Evolutionary conservation across 2,113 vertebrate genomes (phyloP).

Genomic region (Crocuta crocuta): DNA sequence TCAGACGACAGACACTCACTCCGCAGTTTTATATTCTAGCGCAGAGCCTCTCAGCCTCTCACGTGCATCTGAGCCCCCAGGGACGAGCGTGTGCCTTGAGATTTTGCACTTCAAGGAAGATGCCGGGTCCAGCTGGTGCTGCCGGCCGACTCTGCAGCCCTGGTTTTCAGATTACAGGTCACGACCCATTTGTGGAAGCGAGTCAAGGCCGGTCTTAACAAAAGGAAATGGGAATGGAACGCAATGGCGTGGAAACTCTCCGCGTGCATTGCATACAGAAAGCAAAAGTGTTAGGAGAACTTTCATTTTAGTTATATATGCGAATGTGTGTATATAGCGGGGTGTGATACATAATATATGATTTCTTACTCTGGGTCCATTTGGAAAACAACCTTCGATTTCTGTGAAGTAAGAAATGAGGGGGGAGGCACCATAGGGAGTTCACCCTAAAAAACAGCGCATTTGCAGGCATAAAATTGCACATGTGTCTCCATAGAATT

Average conservation of each 20-base stretch:
- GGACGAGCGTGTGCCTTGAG: accelerated
- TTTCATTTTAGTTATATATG: background rate
- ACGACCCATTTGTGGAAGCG: background rate
- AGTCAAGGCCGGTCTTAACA: background rate
- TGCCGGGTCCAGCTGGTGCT: background rate
- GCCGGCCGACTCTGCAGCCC: background rate
- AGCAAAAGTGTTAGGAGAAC: background rate
- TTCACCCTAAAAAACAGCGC: slow-evolving; percentile 83
- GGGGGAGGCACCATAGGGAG: slow-evolving; percentile 75
- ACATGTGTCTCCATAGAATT: slow-evolving; percentile 82
- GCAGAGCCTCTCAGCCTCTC: background rate
- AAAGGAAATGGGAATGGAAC: background rate
- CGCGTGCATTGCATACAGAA: background rate
- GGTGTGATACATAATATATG: too few relatives aligned
- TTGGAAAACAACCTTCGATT: background rate
- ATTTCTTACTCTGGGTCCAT: background rate
- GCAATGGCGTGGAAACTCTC: background rate
- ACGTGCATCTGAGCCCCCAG: accelerated
- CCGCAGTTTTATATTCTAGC: background rate
- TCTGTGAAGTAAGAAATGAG: slow-evolving; percentile 7
- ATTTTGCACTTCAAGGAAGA: accelerated
- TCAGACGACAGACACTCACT: background rate
- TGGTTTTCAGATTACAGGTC: background rate
- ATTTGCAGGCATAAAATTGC: slow-evolving; percentile 84
- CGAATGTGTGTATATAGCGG: accelerated